phyloP scores from a whole-genome alignment of 2,113 vertebrate species.

The Cebidichthys violaceus region DNA sequence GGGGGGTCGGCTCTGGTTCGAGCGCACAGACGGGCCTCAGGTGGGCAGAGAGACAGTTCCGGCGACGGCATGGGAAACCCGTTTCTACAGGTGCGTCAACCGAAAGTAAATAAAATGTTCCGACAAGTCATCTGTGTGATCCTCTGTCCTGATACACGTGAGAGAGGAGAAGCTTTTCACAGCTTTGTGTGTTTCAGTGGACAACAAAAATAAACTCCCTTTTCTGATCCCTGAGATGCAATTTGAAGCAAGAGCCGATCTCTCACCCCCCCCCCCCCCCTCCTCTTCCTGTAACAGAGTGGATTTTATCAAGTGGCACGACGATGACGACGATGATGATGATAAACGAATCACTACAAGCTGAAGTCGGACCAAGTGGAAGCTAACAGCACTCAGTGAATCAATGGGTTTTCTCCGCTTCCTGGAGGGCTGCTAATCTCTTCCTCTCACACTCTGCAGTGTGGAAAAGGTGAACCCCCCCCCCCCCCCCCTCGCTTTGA shows the following conservation, averaged over 20 bases:
- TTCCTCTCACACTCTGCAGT: slow-evolving; percentile 53
- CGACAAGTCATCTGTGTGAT: not conserved
- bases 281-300: slow-evolving; percentile 1
- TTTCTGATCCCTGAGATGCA: not conserved
- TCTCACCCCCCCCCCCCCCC: not conserved
- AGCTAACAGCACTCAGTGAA: slow-evolving; percentile 32
- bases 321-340: slow-evolving; percentile 24
- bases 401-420: slow-evolving; percentile 43
- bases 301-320: slow-evolving; percentile 49
- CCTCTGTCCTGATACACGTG: not conserved
- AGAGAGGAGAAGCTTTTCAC: not conserved
- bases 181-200: not conserved
- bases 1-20: slow-evolving; percentile 46
- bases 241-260: not conserved
- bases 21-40: slow-evolving; percentile 47
- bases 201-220: not conserved
- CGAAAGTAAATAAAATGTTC: not conserved
- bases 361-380: slow-evolving; percentile 20
- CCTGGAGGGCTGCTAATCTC: slow-evolving; percentile 64
- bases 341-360: slow-evolving; percentile 36
- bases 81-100: slow-evolving; percentile 6
- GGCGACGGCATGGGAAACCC: slow-evolving; percentile 17
- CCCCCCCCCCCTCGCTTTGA: too few species aligned
- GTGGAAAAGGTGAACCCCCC: slow-evolving; percentile 53
- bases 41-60: slow-evolving; percentile 37